Base-by-base conservation (phyloP, 2,888 invertebrate species). In the Microplitis deprimator region DNA sequence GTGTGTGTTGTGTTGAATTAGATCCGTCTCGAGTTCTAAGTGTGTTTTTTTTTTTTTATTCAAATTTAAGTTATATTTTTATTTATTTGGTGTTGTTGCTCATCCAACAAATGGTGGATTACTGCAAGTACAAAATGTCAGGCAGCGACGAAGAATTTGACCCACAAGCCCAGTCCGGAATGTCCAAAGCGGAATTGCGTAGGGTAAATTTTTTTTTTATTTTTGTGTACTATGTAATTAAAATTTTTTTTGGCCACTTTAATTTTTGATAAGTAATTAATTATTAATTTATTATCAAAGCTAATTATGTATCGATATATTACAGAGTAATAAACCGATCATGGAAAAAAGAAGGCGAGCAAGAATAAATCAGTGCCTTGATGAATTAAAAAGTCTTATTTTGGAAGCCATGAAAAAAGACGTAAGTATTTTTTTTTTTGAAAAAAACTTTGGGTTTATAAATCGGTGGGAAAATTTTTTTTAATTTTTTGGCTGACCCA, bases 341-440 rank as follows among this genome's bases (percentile, higher is more conserved):
- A 97, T 97, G 96, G 97, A 97, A 90, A 97, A 97, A 90, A 92
- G 96, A 84, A 91, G 97, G 82, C 92, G 97, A 83, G 97, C 97
- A 75, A 93, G 97, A 86, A 97, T 97, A 87, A 97, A 97, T 91
- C 94, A 96, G 87, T 96, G 96, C 85, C 92, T 97, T 79, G 95
- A 96, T 86, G 97, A 97, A 88, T 91, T 97, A 68, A 97, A 97
- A 90, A 94, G 95, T 68, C 91, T 97, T 68, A 94, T 97, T 73
- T 91, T 96, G 87, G 96, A 96, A 87, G 95, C 95, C 7, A 94
- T 95, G 91, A 96, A 96, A 88, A 96, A 96, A 93, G 96, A 97
- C 91, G 96, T 96, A 92, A 95, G 96, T 94, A 87, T 69, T n/a
- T 16, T 73, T 73, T 17, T 62, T 61, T n/a, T 13, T 39, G 0